These are phyloP conservation scores for Andrena minutula DNA, from an alignment of 2,888 invertebrate species.

Conservation along the genomic window DNA sequence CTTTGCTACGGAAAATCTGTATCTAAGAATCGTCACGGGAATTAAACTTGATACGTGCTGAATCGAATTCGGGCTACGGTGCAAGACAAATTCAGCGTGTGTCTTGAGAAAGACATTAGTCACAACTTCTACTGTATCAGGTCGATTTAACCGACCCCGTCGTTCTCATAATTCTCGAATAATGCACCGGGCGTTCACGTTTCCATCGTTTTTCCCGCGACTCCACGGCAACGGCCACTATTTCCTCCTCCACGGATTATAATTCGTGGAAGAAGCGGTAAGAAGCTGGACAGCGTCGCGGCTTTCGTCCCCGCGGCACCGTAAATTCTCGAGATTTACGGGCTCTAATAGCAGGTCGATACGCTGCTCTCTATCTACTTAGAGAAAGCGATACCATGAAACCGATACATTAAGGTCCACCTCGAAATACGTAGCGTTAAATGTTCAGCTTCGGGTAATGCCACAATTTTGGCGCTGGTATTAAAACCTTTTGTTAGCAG, in stretches of 20 bases:
- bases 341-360: constrained; percentile 42
- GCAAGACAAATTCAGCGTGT: no score
- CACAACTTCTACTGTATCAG: neutral
- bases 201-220: neutral
- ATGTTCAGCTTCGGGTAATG: neutral
- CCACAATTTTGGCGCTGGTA: neutral
- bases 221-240: neutral
- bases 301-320: constrained; percentile 12
- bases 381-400: constrained; percentile 17
- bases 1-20: no score
- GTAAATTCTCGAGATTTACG: constrained; percentile 47
- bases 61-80: no score
- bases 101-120: neutral
- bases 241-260: constrained; percentile 9
- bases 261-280: constrained; percentile 23
- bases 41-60: no score
- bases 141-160: constrained; percentile 54
- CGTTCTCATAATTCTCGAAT: constrained; percentile 47
- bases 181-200: neutral
- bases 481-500: neutral
- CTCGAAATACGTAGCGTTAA: constrained; percentile 35
- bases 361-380: constrained; percentile 30
- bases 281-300: constrained; percentile 24
- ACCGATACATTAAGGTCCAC: constrained; percentile 28
- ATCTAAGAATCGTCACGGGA: no score